Base-by-base conservation (phyloP, 1,140 invertebrate genomes). In the Capitella teleta region DNA sequence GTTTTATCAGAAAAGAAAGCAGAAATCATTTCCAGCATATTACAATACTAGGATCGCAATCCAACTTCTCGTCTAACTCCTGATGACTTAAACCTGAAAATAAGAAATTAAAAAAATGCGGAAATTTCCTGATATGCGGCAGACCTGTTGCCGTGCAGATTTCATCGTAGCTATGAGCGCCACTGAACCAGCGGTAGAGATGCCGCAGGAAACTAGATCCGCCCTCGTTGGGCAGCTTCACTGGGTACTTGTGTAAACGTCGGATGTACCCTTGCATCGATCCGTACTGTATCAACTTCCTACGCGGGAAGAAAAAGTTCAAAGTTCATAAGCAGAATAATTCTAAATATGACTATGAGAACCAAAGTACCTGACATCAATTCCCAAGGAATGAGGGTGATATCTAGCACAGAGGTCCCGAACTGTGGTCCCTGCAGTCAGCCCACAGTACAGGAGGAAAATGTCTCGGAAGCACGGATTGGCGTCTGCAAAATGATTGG, bases 221-320 rank as follows among this genome's bases (percentile, higher is more conserved):
- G 40, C 43, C 21, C 50, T 48, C 16, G 36, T 50, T 25, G 45
- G 55, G 49, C 28, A 65, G 37, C 37, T 59, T 60, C 21, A 69
- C 54, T 23, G 65, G 71, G 61, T 64, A 82, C 66, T 87, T 86
- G 53, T 89, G 82, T 5, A 95, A 78, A 57, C 87, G 78, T 36
- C 86, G 78, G 51, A 95, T 83, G 14, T 93, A 74, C 0, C 83
- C 84, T 66, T 93, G 83, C 47, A 93, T 78, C 28, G 92, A 68
- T 1, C 89, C 89, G 76, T 92, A 95, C 61, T 89, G 84, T 1
- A 95, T 80, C n/a, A 96, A 76, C 58, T 82, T 84, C n/a, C 86
- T 67, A 73, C 21, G 28, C 21, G 25, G 38, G n/a, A 6, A 44
- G 25, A 45, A 45, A 41, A 45, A 45, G 6, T 45, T 12, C 12